Percentiles rank a stretch among this genome's conserved stretches.
phyloP scores from a whole-genome alignment of 2,888 invertebrate genomes.

The Laothoe populi region DNA sequence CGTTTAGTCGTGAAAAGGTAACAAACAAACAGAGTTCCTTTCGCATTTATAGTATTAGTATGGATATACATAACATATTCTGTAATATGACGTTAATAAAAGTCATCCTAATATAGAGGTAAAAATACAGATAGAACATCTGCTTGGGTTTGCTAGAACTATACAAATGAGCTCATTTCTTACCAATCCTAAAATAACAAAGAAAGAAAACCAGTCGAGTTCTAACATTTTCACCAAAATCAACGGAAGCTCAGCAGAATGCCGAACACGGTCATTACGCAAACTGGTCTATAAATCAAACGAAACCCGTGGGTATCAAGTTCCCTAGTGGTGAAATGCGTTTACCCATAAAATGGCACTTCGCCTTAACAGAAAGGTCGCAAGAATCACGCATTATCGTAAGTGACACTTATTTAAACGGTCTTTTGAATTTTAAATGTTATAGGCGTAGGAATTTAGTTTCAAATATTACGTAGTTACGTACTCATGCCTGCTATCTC shows the following conservation, averaged over 20 bases:
- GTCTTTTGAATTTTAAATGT: constrained; percentile 14
- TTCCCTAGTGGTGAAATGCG: constrained; percentile 50
- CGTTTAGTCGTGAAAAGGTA: too few relatives aligned
- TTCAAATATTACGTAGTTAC: too few relatives aligned
- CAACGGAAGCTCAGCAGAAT: not conserved
- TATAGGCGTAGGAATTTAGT: not conserved
- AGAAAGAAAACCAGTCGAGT: too few relatives aligned
- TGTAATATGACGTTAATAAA: not conserved
- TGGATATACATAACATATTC: too few relatives aligned
- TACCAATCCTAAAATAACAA: too few relatives aligned
- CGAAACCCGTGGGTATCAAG: constrained; percentile 21
- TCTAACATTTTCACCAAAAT: not conserved
- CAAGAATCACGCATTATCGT: constrained; percentile 32
- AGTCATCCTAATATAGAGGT: not conserved
- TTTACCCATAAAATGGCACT: constrained; percentile 62
- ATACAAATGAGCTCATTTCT: too few relatives aligned
- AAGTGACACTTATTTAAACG: constrained; percentile 25
- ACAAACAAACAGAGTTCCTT: too few relatives aligned
- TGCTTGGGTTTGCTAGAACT: too few relatives aligned
- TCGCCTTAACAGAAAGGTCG: constrained; percentile 54
- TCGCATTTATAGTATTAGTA: too few relatives aligned
- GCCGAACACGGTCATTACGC: constrained; percentile 21
- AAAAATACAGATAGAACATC: not conserved
- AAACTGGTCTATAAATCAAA: constrained; percentile 31
- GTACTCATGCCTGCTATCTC: not conserved